Conservation (phyloP, 1,140 invertebrate genomes). For the Dryas iulia region DNA sequence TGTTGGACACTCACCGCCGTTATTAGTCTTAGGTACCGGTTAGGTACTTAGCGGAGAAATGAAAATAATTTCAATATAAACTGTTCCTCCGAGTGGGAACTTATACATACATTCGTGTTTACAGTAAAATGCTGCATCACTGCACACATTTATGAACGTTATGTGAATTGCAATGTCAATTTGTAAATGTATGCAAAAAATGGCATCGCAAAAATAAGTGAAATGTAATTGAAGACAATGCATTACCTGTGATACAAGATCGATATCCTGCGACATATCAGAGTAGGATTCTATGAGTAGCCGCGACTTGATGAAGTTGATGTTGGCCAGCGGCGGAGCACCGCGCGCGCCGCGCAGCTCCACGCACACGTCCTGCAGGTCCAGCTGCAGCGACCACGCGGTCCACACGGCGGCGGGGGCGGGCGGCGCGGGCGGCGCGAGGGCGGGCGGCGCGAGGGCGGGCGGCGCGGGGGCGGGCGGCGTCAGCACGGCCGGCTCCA, state of each 20-base stretch:
- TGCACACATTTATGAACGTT: not conserved
- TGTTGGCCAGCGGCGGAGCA: constrained; percentile 87
- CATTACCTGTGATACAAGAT: constrained; percentile 90
- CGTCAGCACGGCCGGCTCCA: too few relatives aligned
- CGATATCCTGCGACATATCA: constrained; percentile 94
- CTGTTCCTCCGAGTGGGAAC: too few relatives aligned
- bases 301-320: constrained; percentile 95
- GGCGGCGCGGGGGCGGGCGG: constrained; percentile 42
- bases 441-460: constrained; percentile 43
- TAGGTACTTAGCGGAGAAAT: too few relatives aligned
- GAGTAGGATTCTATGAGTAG: constrained; percentile 92
- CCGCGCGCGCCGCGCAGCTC: constrained; percentile 35
- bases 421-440: constrained; percentile 37
- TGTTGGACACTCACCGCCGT: too few relatives aligned
- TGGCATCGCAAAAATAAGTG: too few relatives aligned
- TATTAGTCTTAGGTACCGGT: too few relatives aligned
- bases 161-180: too few relatives aligned
- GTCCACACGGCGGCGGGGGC: constrained; percentile 82
- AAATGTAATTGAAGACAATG: too few relatives aligned
- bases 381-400: constrained; percentile 88
- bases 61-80: too few relatives aligned
- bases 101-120: too few relatives aligned
- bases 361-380: constrained; percentile 63
- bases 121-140: not conserved
- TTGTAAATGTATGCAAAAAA: too few relatives aligned